A percentile compares a stretch with the other conserved stretches of the same genome.
phyloP scores from a whole-genome alignment of 2,888 invertebrate species.

The Crioceris asparagi region DNA sequence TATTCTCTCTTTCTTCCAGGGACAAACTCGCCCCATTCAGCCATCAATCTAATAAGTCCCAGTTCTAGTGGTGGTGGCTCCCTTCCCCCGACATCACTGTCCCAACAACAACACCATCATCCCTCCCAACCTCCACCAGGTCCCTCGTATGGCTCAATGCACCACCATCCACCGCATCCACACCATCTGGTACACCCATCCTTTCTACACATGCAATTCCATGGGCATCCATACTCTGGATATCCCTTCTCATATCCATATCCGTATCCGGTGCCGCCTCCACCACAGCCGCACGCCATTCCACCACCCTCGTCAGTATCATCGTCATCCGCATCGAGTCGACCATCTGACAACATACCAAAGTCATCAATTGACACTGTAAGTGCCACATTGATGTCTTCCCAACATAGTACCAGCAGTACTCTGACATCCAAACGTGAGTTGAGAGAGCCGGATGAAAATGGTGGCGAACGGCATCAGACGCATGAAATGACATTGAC shows the following conservation, averaged over 20 bases:
- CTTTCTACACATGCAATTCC: conserved; percentile 51
- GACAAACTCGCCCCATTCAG: conserved; percentile 43
- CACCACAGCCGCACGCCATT: conserved; percentile 64
- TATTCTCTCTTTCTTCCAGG: conserved; percentile 14
- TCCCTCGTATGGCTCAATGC: conserved; percentile 51
- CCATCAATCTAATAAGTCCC: conserved; percentile 51
- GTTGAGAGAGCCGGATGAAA: conserved; percentile 34
- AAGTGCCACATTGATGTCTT: conserved; percentile 56
- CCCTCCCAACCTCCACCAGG: conserved; percentile 46
- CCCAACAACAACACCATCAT: conserved; percentile 51
- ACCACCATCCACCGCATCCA: conserved; percentile 57
- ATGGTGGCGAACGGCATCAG: conserved; percentile 46
- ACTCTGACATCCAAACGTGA: conserved; percentile 62
- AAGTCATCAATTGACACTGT: conserved; percentile 41
- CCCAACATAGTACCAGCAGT: conserved; percentile 60
- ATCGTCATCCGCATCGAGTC: too few relatives aligned
- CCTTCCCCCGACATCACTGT: conserved; percentile 18
- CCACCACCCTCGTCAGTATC: conserved; percentile 53
- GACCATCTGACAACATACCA: conserved; percentile 21
- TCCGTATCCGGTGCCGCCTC: conserved; percentile 62
- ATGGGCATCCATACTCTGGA: conserved; percentile 53
- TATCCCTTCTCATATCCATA: conserved; percentile 62
- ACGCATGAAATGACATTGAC: conserved; percentile 55
- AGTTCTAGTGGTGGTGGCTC: conserved; percentile 43
- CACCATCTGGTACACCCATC: conserved; percentile 53